Percentiles rank a stretch among this genome's conserved stretches.
These are phyloP conservation scores for Nyctereutes procyonoides DNA, from an alignment of 2,113 vertebrate genomes.

Conservation along the genomic window DNA sequence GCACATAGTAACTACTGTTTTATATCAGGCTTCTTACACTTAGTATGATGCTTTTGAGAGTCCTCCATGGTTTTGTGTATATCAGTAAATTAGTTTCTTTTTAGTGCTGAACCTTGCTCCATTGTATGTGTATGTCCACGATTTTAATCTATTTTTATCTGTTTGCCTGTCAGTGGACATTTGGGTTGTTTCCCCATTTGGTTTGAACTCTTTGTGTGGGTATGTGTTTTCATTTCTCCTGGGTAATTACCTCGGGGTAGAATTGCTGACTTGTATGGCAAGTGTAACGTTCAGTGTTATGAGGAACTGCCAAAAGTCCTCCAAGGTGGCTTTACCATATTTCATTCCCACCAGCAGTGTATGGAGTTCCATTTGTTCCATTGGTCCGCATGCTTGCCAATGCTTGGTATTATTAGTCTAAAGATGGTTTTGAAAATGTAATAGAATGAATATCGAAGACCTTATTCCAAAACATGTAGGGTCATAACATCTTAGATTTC, in stretches of 20 bases:
- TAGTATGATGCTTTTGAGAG: constrained; percentile 17
- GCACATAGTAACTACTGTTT: not conserved
- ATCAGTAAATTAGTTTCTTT: constrained; percentile 20
- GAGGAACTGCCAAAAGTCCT: not conserved
- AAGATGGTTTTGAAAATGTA: constrained; percentile 21
- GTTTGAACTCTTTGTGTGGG: not conserved
- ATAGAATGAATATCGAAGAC: not conserved
- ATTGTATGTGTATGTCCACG: not conserved
- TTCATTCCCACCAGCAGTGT: not conserved
- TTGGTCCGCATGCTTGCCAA: not conserved
- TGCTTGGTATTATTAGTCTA: not conserved
- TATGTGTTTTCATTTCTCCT: constrained; percentile 30
- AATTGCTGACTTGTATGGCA: not conserved
- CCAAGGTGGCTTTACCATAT: not conserved
- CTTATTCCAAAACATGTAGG: not conserved
- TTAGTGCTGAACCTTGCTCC: constrained; percentile 30
- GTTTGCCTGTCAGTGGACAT: not conserved
- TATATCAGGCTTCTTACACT: not conserved
- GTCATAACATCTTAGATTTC: not conserved
- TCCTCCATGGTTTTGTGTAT: not conserved
- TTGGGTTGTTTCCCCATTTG: not conserved
- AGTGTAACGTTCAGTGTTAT: not conserved
- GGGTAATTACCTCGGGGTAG: not conserved
- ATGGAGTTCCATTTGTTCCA: not conserved
- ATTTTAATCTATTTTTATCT: not conserved